Evolutionary conservation across 2,888 invertebrate species (phyloP), one percentile per base, ranked within the genome.

Genomic region (Lasius platythorax): DNA sequence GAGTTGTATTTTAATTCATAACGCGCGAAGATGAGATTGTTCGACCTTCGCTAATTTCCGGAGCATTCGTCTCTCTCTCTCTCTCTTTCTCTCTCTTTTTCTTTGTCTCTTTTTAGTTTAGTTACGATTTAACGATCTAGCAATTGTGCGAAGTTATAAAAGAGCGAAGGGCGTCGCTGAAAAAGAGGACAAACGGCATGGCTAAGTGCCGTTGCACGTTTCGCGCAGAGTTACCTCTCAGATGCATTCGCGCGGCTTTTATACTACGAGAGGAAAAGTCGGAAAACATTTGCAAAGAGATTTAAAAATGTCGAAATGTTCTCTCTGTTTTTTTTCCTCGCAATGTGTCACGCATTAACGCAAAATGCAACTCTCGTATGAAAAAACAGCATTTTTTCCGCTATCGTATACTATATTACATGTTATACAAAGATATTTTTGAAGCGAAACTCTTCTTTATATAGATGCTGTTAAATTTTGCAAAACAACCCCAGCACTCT

Each of bases 161-260:
- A 72, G 72, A 46, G 61, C 58, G 46, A 79, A 72, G 28, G 18
- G 46, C 61, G 28, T 28, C 37, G 72, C 37, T 72, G 46, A 79
- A 79, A 72, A 61, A 61, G 72, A 72, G 73, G 79, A 79, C 61
- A 72, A 79, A 79, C 72, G 72, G 43, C 37, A 61, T 18, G 61
- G 61, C 33, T 79, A 72, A 79, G 72, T 79, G 72, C 61, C 72
- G 79, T 28, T 40, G 79, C 72, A 28, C 72, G 46, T 79, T 79
- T 72, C 33, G 37, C 61, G 46, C 58, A 15, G 61, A 37, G 33
- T 33, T 72, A n/a, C 61, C 5, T 79, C 23, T 58, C 33, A 58
- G 37, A 46, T 33, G 66, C 33, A 70, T 37, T 56, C 72, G 58
- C 58, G 72, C 28, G 30, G 46, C 18, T 79, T 46, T 79, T 79